Conservation (phyloP, 2,113 vertebrate genomes). For the Apodemus speciosus region DNA sequence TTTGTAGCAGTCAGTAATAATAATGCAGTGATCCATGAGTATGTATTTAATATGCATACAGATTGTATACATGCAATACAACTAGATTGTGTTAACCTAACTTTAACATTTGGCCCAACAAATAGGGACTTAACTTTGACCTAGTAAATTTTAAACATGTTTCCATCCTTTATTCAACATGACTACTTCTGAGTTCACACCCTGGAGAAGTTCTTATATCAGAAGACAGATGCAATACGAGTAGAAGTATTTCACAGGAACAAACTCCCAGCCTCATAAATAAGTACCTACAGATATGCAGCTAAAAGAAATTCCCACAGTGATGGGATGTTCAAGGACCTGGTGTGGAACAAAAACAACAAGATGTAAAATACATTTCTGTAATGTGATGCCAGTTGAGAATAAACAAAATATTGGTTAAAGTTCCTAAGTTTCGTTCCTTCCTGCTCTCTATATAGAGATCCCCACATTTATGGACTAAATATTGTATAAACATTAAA, state of each 20-base stretch:
- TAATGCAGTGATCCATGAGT: not conserved
- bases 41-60: constrained; percentile 27
- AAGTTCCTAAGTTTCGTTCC: not conserved
- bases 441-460: not conserved
- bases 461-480: not conserved
- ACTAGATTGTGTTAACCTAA: not conserved
- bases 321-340: not conserved
- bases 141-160: not conserved
- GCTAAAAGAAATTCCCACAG: not conserved
- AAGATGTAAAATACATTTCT: not conserved
- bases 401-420: not conserved
- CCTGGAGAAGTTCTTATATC: not conserved
- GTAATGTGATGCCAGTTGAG: not conserved
- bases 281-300: not conserved
- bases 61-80: no score
- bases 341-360: not conserved
- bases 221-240: not conserved
- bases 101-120: not conserved
- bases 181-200: not conserved
- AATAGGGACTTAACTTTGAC: not conserved
- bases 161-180: not conserved
- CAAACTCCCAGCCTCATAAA: not conserved
- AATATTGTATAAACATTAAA: not conserved
- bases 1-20: not conserved
- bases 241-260: not conserved